These are phyloP conservation scores for Parotocinclus haroldoi DNA, from an alignment of 2,797 vertebrate species.

Conservation along the genomic window DNA sequence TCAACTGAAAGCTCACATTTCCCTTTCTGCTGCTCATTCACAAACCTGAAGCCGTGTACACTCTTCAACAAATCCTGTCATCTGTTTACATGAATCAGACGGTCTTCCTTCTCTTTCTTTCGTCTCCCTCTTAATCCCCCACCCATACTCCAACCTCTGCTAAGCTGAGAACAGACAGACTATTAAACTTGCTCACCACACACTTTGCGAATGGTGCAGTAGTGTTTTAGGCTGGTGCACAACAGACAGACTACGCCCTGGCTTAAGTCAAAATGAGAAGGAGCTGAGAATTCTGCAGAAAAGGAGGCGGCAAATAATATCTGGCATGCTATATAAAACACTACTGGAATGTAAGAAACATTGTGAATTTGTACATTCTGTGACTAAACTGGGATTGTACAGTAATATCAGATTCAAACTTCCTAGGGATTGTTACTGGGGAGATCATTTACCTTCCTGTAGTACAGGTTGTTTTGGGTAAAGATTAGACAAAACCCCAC, in stretches of 20 bases:
- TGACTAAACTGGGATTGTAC: too few relatives aligned
- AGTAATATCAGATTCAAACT: too few relatives aligned
- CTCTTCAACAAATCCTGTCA: conserved; percentile 31
- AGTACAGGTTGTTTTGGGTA: too few relatives aligned
- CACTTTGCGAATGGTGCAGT: conserved; percentile 35
- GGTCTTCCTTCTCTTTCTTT: conserved; percentile 14
- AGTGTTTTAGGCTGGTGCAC: conserved; percentile 43
- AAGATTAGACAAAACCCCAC: too few relatives aligned
- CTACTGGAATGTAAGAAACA: not conserved
- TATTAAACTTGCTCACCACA: conserved; percentile 36
- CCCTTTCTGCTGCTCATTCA: conserved; percentile 15
- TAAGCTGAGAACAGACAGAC: conserved; percentile 32
- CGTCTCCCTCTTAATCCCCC: conserved; percentile 1
- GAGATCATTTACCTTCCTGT: too few relatives aligned
- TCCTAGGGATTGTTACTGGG: too few relatives aligned
- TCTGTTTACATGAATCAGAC: conserved; percentile 40
- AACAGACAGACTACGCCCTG: conserved; percentile 20
- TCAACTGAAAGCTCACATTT: conserved; percentile 1
- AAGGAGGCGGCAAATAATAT: not conserved
- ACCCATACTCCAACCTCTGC: not conserved
- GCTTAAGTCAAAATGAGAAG: conserved; percentile 24
- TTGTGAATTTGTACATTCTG: not conserved
- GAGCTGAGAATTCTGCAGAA: conserved; percentile 4
- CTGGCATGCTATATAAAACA: not conserved
- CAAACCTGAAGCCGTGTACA: conserved; percentile 11